Conservation (phyloP, 2,113 vertebrate genomes). For the Tor tambroides region DNA sequence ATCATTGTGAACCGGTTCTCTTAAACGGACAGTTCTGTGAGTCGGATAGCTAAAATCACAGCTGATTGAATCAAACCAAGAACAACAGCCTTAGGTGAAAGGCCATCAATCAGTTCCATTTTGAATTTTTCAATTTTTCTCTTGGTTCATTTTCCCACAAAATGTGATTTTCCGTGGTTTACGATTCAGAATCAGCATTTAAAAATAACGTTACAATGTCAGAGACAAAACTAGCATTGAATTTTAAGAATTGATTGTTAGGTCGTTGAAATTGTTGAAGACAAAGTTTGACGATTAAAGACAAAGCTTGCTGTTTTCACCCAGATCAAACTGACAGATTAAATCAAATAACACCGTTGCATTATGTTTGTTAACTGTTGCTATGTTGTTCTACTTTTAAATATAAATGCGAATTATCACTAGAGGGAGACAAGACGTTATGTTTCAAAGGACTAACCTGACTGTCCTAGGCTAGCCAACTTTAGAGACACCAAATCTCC, state of each 20-base stretch:
- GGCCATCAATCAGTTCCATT: background rate
- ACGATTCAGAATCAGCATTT: background rate
- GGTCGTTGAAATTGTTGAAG: background rate
- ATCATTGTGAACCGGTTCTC: too few species aligned
- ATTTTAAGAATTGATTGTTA: background rate
- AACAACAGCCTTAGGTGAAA: background rate
- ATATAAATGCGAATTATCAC: background rate
- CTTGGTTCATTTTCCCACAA: background rate
- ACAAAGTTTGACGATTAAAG: background rate
- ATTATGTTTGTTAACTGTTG: too few species aligned
- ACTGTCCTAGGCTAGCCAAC: background rate
- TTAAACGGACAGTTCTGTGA: too few species aligned
- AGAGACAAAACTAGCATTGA: too few species aligned
- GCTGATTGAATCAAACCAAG: too few species aligned
- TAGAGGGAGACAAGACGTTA: constrained; percentile 16
- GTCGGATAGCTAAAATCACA: too few species aligned
- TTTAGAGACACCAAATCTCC: background rate
- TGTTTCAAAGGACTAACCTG: background rate
- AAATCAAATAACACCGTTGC: too few species aligned
- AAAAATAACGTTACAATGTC: background rate
- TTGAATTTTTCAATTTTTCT: too few species aligned
- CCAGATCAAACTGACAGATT: background rate
- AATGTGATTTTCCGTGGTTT: background rate
- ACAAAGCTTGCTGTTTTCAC: background rate
- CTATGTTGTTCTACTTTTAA: too few species aligned